phyloP scores from a whole-genome alignment of 1,140 invertebrate genomes.

The Leptinotarsa texana region DNA sequence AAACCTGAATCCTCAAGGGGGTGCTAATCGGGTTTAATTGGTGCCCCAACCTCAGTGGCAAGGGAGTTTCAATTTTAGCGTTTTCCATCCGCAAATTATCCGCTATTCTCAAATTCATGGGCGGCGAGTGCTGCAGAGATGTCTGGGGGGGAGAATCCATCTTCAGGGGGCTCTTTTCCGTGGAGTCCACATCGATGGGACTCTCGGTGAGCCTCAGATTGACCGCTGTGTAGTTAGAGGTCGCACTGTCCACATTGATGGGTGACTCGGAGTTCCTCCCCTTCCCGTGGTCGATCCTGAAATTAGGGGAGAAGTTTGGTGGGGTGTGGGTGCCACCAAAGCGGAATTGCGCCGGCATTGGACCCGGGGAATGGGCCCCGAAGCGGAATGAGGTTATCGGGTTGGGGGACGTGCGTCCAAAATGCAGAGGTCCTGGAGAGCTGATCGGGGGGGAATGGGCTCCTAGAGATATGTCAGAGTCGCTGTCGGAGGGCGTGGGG shows the following conservation, averaged over 20 bases:
- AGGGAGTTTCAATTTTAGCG: slow-evolving; percentile 46
- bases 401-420: slow-evolving; percentile 48
- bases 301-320: slow-evolving; percentile 47
- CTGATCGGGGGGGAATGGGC: slow-evolving; percentile 61
- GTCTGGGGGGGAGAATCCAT: slow-evolving; percentile 55
- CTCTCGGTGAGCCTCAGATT: slow-evolving; percentile 46
- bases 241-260: slow-evolving; percentile 51
- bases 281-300: slow-evolving; percentile 40
- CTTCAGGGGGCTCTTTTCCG: slow-evolving; percentile 46
- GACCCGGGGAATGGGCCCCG: slow-evolving; percentile 53
- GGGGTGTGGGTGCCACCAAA: slow-evolving; percentile 49
- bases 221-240: slow-evolving; percentile 40
- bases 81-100: slow-evolving; percentile 35
- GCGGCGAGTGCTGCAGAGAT: slow-evolving; percentile 55
- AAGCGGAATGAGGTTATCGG: slow-evolving; percentile 52
- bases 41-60: slow-evolving; percentile 49
- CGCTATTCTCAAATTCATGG: slow-evolving; percentile 49
- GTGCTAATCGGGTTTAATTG: slow-evolving; percentile 52
- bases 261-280: slow-evolving; percentile 45
- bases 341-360: slow-evolving; percentile 54
- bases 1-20: slow-evolving; percentile 58
- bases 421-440: slow-evolving; percentile 51
- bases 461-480: slow-evolving; percentile 61
- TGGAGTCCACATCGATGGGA: slow-evolving; percentile 50
- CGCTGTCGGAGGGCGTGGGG: slow-evolving; percentile 56